phyloP scores from a whole-genome alignment of 2,888 invertebrate genomes.

The Drosophila ustulata region DNA sequence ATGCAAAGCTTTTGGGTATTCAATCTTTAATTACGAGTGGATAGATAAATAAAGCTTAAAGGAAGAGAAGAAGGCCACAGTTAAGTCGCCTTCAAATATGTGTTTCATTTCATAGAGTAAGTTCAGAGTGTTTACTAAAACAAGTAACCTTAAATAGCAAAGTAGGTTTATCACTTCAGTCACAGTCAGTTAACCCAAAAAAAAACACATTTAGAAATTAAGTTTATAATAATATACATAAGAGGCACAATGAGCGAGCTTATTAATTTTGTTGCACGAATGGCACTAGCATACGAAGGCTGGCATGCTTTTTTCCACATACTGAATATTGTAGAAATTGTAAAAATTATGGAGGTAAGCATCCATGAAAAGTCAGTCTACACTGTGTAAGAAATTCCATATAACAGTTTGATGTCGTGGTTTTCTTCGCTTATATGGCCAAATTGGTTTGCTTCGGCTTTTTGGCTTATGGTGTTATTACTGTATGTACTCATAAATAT shows the following conservation, averaged over 20 bases:
- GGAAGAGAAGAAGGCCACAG: too few species aligned
- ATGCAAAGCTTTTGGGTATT: too few species aligned
- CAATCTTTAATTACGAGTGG: too few species aligned
- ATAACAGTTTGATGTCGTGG: slow-evolving; percentile 18
- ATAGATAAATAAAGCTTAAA: too few species aligned
- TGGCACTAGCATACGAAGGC: slow-evolving; percentile 36
- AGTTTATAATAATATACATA: too few species aligned
- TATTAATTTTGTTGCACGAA: slow-evolving; percentile 11
- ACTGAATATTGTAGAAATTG: slow-evolving; percentile 8
- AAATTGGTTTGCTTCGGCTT: slow-evolving; percentile 23
- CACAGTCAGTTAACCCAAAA: too few species aligned
- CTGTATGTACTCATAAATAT: slow-evolving; percentile 24
- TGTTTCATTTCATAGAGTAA: too few species aligned
- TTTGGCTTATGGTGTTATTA: slow-evolving; percentile 33
- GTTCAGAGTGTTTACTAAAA: too few species aligned
- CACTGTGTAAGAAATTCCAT: neutral
- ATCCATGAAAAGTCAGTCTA: neutral
- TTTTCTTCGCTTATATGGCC: neutral
- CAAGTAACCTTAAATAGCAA: too few species aligned
- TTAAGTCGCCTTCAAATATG: too few species aligned
- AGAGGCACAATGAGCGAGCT: slow-evolving; percentile 22
- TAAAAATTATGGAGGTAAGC: slow-evolving; percentile 29
- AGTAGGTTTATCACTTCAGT: too few species aligned
- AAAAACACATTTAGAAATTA: too few species aligned
- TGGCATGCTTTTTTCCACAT: slow-evolving; percentile 15